These are phyloP conservation scores for Dynastes grantii DNA, from an alignment of 2,888 invertebrate species.

Conservation along the genomic window DNA sequence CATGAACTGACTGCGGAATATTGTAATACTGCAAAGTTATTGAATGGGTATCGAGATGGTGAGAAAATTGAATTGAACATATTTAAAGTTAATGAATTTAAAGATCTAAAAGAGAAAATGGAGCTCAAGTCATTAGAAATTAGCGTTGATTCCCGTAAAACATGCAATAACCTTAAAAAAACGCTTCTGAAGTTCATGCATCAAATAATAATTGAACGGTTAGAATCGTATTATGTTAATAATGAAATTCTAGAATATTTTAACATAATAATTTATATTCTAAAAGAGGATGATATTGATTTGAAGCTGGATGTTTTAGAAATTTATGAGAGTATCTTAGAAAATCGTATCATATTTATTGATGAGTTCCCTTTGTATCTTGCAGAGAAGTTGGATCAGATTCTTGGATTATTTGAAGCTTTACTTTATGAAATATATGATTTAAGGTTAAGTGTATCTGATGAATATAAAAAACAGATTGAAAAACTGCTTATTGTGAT, in stretches of 20 bases:
- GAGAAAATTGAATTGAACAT: constrained; percentile 67
- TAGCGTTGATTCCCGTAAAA: constrained; percentile 58
- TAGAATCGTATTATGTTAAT: constrained; percentile 55
- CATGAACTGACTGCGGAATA: constrained; percentile 72
- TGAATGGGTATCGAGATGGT: constrained; percentile 71
- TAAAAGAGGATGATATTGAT: constrained; percentile 55
- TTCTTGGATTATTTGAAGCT: constrained; percentile 61
- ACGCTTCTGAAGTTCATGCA: constrained; percentile 62
- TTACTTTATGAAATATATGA: constrained; percentile 61
- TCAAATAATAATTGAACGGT: constrained; percentile 58
- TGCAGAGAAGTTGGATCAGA: constrained; percentile 53
- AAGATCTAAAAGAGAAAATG: constrained; percentile 61
- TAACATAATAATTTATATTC: constrained; percentile 60
- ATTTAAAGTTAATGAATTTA: constrained; percentile 70
- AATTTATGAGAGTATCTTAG: constrained; percentile 59
- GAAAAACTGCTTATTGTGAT: constrained; percentile 54
- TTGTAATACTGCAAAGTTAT: constrained; percentile 67
- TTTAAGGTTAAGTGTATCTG: constrained; percentile 51
- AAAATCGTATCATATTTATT: constrained; percentile 15
- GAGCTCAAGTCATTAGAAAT: constrained; percentile 63
- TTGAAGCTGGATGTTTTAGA: constrained; percentile 60
- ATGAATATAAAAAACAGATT: constrained; percentile 54
- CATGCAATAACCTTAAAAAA: constrained; percentile 60
- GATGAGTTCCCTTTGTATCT: constrained; percentile 56
- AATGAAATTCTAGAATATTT: constrained; percentile 55